Percentiles rank a stretch among this genome's conserved stretches.
Evolutionary conservation across 2,888 invertebrate genomes (phyloP).

Genomic region (Mythimna albipuncta): DNA sequence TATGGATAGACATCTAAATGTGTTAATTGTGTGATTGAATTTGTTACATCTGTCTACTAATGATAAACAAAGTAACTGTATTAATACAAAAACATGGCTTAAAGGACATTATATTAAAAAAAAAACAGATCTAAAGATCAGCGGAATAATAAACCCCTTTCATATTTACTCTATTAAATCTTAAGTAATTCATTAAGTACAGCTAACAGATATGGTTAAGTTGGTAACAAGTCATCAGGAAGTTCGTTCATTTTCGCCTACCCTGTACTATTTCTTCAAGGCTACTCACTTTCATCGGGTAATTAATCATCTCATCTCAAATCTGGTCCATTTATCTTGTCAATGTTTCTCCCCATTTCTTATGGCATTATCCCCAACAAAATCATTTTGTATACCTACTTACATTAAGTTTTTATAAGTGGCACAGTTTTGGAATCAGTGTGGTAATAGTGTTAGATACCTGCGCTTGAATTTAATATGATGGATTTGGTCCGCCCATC

Average conservation of each 20-base stretch:
- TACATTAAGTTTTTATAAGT: not conserved
- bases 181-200: constrained; percentile 14
- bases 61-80: too few relatives aligned
- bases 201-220: constrained; percentile 8
- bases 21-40: too few relatives aligned
- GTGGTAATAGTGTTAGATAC: too few relatives aligned
- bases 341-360: constrained; percentile 54
- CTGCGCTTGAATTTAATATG: too few relatives aligned
- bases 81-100: too few relatives aligned
- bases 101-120: too few relatives aligned
- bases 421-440: not conserved
- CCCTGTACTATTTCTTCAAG: constrained; percentile 39
- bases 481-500: too few relatives aligned
- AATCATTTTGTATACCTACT: constrained; percentile 32
- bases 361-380: constrained; percentile 31
- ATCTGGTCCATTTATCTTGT: constrained; percentile 55
- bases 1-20: too few relatives aligned
- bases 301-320: constrained; percentile 55
- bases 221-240: constrained; percentile 39
- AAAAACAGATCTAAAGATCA: not conserved
- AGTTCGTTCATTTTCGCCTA: constrained; percentile 28
- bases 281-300: constrained; percentile 34
- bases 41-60: too few relatives aligned
- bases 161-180: not conserved
- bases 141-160: too few relatives aligned